These are phyloP conservation scores for Microtus oregoni DNA, from an alignment of 2,113 vertebrate species.

Conservation along the genomic window DNA sequence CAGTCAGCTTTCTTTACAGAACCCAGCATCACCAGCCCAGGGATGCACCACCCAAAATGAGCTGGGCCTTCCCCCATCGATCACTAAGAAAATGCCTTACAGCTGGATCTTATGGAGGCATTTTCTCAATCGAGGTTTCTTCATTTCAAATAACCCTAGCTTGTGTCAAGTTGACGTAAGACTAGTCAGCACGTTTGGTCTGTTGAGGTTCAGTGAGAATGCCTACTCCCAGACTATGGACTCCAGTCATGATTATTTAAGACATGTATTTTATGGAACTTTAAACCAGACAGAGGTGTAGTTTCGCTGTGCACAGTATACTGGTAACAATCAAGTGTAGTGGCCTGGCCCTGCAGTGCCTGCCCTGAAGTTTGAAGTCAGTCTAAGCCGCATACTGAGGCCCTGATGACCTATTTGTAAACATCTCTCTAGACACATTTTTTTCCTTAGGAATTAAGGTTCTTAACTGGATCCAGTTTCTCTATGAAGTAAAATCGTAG, in stretches of 20 bases:
- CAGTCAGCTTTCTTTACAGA: no score
- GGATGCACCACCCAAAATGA: no score
- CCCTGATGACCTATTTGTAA: neutral
- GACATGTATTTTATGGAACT: neutral
- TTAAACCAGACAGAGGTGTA: neutral
- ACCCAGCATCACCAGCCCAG: no score
- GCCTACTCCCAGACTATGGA: neutral
- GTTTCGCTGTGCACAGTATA: neutral
- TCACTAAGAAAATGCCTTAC: no score
- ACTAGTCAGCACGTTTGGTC: neutral
- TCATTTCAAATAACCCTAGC: neutral
- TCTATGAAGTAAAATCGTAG: neutral
- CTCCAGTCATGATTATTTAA: neutral
- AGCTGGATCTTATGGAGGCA: neutral
- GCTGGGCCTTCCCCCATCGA: no score
- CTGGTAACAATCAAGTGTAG: neutral
- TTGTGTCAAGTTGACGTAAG: neutral
- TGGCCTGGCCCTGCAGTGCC: neutral
- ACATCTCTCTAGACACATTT: neutral
- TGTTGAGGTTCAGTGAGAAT: neutral
- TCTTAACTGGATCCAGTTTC: neutral
- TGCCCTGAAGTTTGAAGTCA: neutral
- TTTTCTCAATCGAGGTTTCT: neutral
- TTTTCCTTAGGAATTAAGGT: slow-evolving; percentile 21
- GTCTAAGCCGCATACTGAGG: neutral